Evolutionary conservation across 2,797 vertebrate genomes (phyloP).

Genomic region (Characodon lateralis): DNA sequence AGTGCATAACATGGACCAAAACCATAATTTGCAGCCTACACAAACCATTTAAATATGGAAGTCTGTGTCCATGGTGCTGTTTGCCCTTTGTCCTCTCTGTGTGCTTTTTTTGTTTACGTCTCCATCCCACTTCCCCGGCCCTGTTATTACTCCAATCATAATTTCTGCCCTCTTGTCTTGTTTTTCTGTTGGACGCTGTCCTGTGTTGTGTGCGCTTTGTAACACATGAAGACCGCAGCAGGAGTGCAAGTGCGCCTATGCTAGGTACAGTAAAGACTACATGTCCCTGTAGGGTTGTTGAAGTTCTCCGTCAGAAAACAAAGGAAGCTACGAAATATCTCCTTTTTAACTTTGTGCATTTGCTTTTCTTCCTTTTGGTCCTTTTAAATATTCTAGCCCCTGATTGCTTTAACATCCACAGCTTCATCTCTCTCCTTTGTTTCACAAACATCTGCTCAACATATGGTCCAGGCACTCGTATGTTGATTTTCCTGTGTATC

Average conservation of each 20-base stretch:
- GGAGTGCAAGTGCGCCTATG: conserved; percentile 93
- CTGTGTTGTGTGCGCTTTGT: conserved; percentile 84
- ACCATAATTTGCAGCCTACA: conserved; percentile 69
- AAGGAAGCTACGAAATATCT: conserved; percentile 45
- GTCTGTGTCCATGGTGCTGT: conserved; percentile 40
- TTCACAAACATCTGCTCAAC: conserved; percentile 38
- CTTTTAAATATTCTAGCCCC: conserved; percentile 32
- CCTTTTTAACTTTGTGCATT: conserved; percentile 3
- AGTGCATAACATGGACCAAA: conserved; percentile 42
- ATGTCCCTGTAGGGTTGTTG: conserved; percentile 67
- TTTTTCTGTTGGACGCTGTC: conserved; percentile 82
- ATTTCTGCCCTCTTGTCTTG: conserved; percentile 82
- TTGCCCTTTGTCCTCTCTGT: conserved; percentile 23
- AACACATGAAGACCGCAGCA: conserved; percentile 93
- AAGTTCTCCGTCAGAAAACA: conserved; percentile 52
- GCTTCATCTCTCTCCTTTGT: conserved; percentile 20
- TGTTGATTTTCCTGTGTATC: conserved; percentile 46
- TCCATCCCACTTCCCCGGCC: conserved; percentile 34
- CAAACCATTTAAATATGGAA: conserved; percentile 66
- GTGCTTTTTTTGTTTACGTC: conserved; percentile 41
- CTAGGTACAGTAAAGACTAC: conserved; percentile 91
- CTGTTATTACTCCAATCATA: conserved; percentile 60
- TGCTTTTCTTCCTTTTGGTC: conserved; percentile 36
- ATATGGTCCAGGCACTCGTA: conserved; percentile 33
- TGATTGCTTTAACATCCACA: conserved; percentile 46